Percentiles rank a stretch among this genome's conserved stretches.
phyloP scores from a whole-genome alignment of 37 sponge, comb jelly and placozoan species.

The Mnemiopsis leidyi region DNA sequence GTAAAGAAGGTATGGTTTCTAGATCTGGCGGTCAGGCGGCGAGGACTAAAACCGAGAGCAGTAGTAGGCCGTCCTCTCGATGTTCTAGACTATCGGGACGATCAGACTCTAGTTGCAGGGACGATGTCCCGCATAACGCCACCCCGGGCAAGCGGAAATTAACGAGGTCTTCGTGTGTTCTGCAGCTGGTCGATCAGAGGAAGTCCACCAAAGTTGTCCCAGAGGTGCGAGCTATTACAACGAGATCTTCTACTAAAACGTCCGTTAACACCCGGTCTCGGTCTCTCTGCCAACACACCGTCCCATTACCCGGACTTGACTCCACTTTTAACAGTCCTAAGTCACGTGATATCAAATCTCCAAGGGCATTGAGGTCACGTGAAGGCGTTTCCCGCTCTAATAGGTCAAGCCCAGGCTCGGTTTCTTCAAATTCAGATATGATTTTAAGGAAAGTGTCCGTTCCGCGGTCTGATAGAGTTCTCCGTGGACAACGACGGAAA shows the following conservation, averaged over 20 bases:
- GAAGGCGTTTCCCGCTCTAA: not conserved
- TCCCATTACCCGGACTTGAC: not conserved
- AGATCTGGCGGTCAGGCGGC: not conserved
- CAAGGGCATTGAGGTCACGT: not conserved
- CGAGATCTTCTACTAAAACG: not conserved
- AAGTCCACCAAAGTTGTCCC: not conserved
- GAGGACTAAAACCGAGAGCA: not conserved
- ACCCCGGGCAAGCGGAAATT: not conserved
- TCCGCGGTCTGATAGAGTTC: not conserved
- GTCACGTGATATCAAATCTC: not conserved
- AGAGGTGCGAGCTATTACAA: not conserved
- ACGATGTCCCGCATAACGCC: not conserved
- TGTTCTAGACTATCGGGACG: not conserved
- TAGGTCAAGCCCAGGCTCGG: not conserved
- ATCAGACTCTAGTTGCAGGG: not conserved
- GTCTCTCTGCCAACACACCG: not conserved
- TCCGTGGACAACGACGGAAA: not conserved
- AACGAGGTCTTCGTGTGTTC: not conserved
- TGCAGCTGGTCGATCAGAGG: slow-evolving; percentile 22
- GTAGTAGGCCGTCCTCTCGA: not conserved
- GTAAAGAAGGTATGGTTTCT: not conserved
- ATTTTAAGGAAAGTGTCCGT: not conserved
- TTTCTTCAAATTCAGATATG: not conserved
- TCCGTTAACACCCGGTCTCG: not conserved
- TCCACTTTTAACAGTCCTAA: not conserved